Conservation (phyloP, 1,140 invertebrate genomes). For the Cheumatopsyche charites region DNA sequence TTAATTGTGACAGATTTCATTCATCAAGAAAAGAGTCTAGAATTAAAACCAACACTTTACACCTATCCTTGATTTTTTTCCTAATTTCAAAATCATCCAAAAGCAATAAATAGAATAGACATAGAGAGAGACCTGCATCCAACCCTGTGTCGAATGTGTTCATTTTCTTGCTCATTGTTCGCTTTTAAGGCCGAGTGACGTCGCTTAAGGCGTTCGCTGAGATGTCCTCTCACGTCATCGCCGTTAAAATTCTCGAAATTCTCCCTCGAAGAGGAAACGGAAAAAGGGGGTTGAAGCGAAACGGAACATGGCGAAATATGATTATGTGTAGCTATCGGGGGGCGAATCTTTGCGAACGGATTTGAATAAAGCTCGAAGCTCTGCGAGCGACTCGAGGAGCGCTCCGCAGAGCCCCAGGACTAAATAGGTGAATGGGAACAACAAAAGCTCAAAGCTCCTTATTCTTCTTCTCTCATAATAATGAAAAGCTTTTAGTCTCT, state of each 20-base stretch:
- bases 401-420: conserved; percentile 39
- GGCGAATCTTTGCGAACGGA: conserved; percentile 48
- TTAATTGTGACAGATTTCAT: no score
- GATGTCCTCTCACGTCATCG: background rate
- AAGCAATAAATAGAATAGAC: no score
- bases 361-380: conserved; percentile 47
- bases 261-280: conserved; percentile 6
- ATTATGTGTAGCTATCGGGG: conserved; percentile 47
- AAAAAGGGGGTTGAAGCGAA: no score
- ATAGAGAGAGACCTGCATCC: no score
- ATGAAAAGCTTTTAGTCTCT: conserved; percentile 49
- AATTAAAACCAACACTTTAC: no score
- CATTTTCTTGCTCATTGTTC: no score
- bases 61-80: no score
- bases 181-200: no score
- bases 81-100: no score
- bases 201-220: no score
- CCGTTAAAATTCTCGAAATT: background rate
- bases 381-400: conserved; percentile 40
- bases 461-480: conserved; percentile 49
- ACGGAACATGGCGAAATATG: conserved; percentile 41
- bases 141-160: no score
- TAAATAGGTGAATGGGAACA: conserved; percentile 47
- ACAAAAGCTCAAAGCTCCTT: conserved; percentile 48
- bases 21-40: no score